Base-by-base conservation (phyloP, 2,888 invertebrate species). In the Watsonalla cultraria region DNA sequence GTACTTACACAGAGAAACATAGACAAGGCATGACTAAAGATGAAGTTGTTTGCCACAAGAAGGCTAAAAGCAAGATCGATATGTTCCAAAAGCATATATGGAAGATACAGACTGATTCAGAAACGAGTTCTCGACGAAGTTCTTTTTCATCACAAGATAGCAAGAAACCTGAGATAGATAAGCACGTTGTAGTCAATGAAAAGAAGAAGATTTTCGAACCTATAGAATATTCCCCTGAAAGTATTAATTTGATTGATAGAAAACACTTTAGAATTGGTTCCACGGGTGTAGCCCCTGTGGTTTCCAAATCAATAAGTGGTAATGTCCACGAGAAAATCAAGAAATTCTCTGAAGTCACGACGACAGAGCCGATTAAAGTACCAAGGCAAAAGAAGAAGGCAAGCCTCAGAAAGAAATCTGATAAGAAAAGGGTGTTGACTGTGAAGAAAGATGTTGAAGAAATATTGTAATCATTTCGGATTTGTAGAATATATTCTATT, bases 51-150 rank as follows among this genome's bases (percentile, higher is more conserved):
- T 90, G 87, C 56, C 82, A 86, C 55, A 85, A 78, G 47, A 89
- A 89, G 70, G 91, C 91, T 0, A 90, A 86, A 68, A 76, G 80
- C 0, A 88, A 87, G 65, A 91, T 91, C 6, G 90, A 91, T 59
- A 82, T 90, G 82, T 91, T 91, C 54, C 91, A 91, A 78, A 90
- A 86, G 61, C 86, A 89, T 55, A 87, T 91, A 58, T 75, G 72
- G 56, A 84, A 85, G 64, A 74, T 78, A 2, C 84, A 90, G 61
- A 75, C 87, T 0, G 88, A 89, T 59, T 85, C 88, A 0, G 86
- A 90, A 52, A 75, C 71, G 49, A 88, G 86, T 61, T 86, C 86
- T 14, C 62, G 80, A 55, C 64, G 84, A 47, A 84, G 84, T 58
- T 91, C 91, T 0, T 54, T 85, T 11, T 76, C 82, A 0, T 87